These are phyloP conservation scores for Kuschelorhynchus macadamiae DNA, from an alignment of 2,888 invertebrate species.

Conservation along the genomic window DNA sequence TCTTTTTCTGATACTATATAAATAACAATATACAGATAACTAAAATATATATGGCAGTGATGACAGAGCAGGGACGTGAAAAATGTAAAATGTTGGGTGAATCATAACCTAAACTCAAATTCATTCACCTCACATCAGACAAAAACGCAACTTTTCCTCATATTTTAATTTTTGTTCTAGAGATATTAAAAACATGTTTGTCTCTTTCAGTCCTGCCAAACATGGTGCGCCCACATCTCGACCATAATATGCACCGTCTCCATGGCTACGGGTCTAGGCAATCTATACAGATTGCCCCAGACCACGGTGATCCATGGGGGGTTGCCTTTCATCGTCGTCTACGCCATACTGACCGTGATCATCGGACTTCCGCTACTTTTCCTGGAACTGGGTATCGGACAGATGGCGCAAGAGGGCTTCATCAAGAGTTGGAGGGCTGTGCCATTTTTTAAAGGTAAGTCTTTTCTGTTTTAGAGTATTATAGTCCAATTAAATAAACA, in stretches of 20 bases:
- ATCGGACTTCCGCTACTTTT: slow-evolving; percentile 74
- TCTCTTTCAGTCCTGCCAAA: slow-evolving; percentile 63
- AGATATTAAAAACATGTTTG: too few relatives aligned
- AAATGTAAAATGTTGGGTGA: too few relatives aligned
- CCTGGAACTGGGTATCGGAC: slow-evolving; percentile 76
- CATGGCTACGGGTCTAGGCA: slow-evolving; percentile 72
- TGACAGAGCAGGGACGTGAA: too few relatives aligned
- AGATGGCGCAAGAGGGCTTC: slow-evolving; percentile 77
- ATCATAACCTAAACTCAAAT: too few relatives aligned
- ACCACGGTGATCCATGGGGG: slow-evolving; percentile 74
- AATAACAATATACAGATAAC: too few relatives aligned
- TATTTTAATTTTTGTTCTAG: too few relatives aligned
- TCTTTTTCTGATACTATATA: too few relatives aligned
- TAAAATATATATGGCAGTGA: too few relatives aligned
- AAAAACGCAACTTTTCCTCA: too few relatives aligned
- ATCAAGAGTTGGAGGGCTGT: slow-evolving; percentile 78
- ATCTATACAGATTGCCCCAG: slow-evolving; percentile 74
- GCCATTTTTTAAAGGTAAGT: slow-evolving; percentile 75
- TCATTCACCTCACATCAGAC: too few relatives aligned
- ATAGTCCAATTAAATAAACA: too few relatives aligned
- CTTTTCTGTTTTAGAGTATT: too few relatives aligned
- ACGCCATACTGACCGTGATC: slow-evolving; percentile 69
- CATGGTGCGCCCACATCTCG: slow-evolving; percentile 67
- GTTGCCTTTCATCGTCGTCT: slow-evolving; percentile 71
- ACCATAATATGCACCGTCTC: slow-evolving; percentile 72